Evolutionary conservation across 2,888 invertebrate genomes (phyloP).

Genomic region (Schrankia costaestrigalis): DNA sequence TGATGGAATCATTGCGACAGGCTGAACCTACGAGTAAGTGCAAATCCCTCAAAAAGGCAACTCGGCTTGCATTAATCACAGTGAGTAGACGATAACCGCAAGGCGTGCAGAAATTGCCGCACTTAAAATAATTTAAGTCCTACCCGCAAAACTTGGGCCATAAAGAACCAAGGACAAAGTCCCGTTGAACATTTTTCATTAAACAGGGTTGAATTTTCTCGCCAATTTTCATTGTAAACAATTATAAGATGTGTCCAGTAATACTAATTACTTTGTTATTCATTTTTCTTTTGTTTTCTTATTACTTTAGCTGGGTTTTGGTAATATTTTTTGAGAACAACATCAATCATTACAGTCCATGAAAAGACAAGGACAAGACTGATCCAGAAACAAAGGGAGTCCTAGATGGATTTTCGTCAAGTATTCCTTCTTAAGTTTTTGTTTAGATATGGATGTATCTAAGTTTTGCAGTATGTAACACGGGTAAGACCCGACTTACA

Average conservation of each 20-base stretch:
- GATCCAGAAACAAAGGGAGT: no score
- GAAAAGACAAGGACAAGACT: no score
- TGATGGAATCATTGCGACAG: conserved; percentile 27
- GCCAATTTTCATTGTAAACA: conserved; percentile 61
- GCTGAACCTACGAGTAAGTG: conserved; percentile 24
- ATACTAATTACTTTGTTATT: conserved; percentile 45
- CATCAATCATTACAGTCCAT: no score
- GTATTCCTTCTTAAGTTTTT: no score
- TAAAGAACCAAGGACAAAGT: conserved; percentile 70
- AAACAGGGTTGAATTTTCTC: conserved; percentile 46
- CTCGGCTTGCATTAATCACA: conserved; percentile 56
- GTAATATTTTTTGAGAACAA: no score
- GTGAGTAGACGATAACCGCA: conserved; percentile 65
- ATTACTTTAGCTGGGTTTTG: no score
- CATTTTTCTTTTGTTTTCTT: conserved; percentile 21
- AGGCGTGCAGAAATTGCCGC: conserved; percentile 62
- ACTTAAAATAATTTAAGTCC: conserved; percentile 74
- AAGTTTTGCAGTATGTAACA: no score
- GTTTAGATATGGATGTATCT: no score
- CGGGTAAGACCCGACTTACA: no score
- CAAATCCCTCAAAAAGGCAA: conserved; percentile 39
- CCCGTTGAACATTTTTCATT: conserved; percentile 73
- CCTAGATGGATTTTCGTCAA: no score
- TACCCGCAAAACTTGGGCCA: conserved; percentile 60
- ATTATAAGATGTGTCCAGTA: conserved; percentile 63